Percentiles rank a stretch among this genome's conserved stretches.
Conservation (phyloP, 2,888 invertebrate genomes). For the Vannuccia rotundouncinata region DNA sequence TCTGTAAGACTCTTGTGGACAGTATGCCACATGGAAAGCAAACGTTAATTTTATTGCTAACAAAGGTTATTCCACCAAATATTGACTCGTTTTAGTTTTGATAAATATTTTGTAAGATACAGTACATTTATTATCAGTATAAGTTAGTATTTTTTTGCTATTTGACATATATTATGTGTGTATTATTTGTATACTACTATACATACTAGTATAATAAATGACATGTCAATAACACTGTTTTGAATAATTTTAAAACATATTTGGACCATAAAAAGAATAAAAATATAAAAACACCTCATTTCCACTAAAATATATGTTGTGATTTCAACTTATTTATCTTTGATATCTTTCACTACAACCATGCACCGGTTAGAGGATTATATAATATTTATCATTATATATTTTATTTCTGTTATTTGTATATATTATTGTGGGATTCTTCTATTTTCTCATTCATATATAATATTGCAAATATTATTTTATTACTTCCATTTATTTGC, state of each 20-base stretch:
- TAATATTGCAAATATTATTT: too few species aligned
- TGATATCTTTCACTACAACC: too few species aligned
- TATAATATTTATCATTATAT: too few species aligned
- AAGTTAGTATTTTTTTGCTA: slow-evolving; percentile 24
- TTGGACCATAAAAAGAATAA: too few species aligned
- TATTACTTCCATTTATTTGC: too few species aligned
- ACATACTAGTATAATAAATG: slow-evolving; percentile 18
- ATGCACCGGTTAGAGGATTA: too few species aligned
- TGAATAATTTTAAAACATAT: slow-evolving; percentile 21
- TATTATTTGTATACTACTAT: slow-evolving; percentile 24
- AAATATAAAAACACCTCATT: too few species aligned
- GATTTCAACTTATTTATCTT: too few species aligned
- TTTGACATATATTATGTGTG: not conserved
- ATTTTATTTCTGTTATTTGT: too few species aligned
- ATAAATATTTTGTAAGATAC: slow-evolving; percentile 7
- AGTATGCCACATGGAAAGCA: not conserved
- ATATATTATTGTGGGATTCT: too few species aligned
- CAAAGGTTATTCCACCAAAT: not conserved
- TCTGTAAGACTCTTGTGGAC: not conserved
- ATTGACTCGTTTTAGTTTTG: not conserved
- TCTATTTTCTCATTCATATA: too few species aligned
- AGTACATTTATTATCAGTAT: not conserved
- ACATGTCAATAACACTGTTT: slow-evolving; percentile 26
- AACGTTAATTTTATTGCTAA: not conserved
- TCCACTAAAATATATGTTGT: too few species aligned